Evolutionary conservation across 2,113 vertebrate genomes (phyloP).

Genomic region (Notiomystis cincta): DNA sequence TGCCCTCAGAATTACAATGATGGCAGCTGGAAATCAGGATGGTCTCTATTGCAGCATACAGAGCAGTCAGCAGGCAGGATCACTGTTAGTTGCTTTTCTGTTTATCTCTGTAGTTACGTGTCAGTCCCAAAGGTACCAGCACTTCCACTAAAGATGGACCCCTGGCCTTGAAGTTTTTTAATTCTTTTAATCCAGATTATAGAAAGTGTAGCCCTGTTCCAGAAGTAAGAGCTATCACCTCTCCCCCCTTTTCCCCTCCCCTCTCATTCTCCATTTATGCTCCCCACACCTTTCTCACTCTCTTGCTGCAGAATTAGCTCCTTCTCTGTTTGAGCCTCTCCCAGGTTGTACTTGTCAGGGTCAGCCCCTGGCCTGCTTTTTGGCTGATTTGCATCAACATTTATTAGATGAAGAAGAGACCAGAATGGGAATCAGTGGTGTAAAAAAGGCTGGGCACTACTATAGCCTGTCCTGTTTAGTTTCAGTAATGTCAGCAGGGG

Average conservation of each 20-base stretch:
- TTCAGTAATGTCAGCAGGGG: too few species aligned
- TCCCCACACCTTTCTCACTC: neutral
- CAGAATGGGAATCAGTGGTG: neutral
- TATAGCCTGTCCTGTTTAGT: accelerated
- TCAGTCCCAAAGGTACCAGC: neutral
- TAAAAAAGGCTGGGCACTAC: accelerated
- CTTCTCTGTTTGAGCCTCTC: neutral
- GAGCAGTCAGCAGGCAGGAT: neutral
- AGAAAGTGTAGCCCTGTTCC: neutral
- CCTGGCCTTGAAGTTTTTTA: neutral
- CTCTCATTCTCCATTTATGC: neutral
- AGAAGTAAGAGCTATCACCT: neutral
- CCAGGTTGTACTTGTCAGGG: neutral
- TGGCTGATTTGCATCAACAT: neutral
- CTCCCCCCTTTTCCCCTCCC: neutral
- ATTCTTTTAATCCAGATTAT: neutral
- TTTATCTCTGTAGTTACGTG: neutral
- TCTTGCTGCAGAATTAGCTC: neutral
- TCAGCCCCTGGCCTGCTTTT: neutral
- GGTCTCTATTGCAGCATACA: neutral
- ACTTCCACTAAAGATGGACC: neutral
- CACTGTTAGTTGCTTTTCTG: neutral
- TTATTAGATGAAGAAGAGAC: neutral
- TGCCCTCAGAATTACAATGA: neutral
- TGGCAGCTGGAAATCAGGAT: neutral